Conservation (phyloP, 2,113 vertebrate species). For the Peromyscus californicus region DNA sequence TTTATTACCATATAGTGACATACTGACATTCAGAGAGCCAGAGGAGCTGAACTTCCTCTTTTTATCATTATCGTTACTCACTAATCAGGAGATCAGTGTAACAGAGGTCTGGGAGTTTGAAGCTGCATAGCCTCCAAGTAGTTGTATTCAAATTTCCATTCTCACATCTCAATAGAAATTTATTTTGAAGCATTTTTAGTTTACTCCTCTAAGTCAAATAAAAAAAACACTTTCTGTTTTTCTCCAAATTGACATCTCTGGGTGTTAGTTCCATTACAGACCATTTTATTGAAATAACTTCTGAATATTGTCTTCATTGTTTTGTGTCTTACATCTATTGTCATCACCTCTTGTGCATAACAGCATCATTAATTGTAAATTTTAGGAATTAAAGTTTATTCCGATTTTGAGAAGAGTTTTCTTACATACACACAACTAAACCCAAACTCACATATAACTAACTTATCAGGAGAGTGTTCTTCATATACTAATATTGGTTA, state of each 20-base stretch:
- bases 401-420: not conserved
- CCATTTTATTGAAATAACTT: not conserved
- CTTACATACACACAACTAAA: not conserved
- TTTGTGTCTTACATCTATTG: not conserved
- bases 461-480: rapidly evolving
- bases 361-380: not conserved
- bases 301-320: not conserved
- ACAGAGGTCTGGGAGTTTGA: not conserved
- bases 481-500: too few species aligned
- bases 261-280: not conserved
- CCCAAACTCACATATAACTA: not conserved
- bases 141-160: not conserved
- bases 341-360: not conserved
- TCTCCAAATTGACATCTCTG: not conserved
- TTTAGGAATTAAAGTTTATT: not conserved
- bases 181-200: not conserved
- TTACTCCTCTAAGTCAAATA: not conserved
- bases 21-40: not conserved
- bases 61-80: not conserved
- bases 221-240: not conserved
- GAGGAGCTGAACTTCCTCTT: too few species aligned
- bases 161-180: not conserved
- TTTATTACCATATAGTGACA: not conserved
- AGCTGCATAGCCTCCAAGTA: not conserved
- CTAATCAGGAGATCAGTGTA: not conserved